Evolutionary conservation across 2,888 invertebrate genomes (phyloP), one percentile per base, ranked within the genome.

Genomic region (Nemotelus nigrinus): DNA sequence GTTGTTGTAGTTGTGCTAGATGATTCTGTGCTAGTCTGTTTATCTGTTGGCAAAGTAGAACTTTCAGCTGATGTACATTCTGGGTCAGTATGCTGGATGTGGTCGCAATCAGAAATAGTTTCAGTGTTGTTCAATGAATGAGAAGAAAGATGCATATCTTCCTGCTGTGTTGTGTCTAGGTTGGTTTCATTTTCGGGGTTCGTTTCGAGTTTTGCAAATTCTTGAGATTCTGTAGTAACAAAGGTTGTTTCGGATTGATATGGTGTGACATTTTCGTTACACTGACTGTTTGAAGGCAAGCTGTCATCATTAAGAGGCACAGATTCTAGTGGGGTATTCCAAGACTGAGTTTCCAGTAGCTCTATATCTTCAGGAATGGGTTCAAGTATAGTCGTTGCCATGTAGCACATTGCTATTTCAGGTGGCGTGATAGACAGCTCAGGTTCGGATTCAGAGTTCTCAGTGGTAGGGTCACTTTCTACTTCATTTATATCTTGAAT

Each of bases 1-100:
- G 72, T 72, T 25, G 60, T 63, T 10, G 50, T 67, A 5, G 60
- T 60, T 60, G 70, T 70, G 70, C 70, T 70, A 53, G 70, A 70
- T 3, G 74, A 74, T 45, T 63, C 74, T 60, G 48, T 74, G 63
- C 74, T 57, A 41, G 60, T 74, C 41, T 8, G 47, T 74, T 60
- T 74, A 74, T 74, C 74, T 74, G 74, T 60, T 63, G 74, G 48
- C 63, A 74, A 63, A 74, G 70, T 55, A 41, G 74, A 74, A 74
- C 48, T 3, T 74, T 48, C 60, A 74, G 63, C 74, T 6, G 43
- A 41, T 55, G 60, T 3, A 39, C 44, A 39, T 10, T 39, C 7
- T 39, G 25, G 10, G 58, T 74, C 74, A 39, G 63, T 74, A 50
- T 47, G 25, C 45, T 41, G 44, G 45, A 3, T 72, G 25, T 48